A percentile compares a stretch with the other conserved stretches of the same genome.
These are phyloP conservation scores for Hippocampus kuda DNA, from an alignment of 2,797 vertebrate species.

Conservation along the genomic window DNA sequence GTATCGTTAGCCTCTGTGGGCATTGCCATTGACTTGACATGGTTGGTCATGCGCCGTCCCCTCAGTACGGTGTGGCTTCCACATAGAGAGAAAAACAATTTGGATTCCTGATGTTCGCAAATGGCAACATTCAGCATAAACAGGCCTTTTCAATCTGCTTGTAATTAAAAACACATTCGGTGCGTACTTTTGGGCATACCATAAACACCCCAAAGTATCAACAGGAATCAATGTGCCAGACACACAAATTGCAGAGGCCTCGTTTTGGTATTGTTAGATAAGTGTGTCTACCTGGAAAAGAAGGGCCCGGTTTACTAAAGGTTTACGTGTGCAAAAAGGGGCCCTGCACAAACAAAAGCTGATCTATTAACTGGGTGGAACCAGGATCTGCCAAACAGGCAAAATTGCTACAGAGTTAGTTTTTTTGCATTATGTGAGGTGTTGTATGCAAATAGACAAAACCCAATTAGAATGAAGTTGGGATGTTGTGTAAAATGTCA, in stretches of 20 bases:
- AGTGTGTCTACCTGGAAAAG: background rate
- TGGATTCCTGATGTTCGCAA: slow-evolving; percentile 16
- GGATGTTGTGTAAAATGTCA: too few relatives aligned
- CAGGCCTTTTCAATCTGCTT: slow-evolving; percentile 15
- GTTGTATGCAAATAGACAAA: background rate
- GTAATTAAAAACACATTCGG: slow-evolving; percentile 45
- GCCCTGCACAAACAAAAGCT: too few relatives aligned
- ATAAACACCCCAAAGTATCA: slow-evolving; percentile 56
- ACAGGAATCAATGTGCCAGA: slow-evolving; percentile 41
- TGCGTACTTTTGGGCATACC: slow-evolving; percentile 35
- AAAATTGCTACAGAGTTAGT: too few relatives aligned
- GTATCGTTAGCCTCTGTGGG: background rate
- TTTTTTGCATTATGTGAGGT: too few relatives aligned
- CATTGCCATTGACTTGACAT: slow-evolving; percentile 12
- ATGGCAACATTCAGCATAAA: slow-evolving; percentile 13
- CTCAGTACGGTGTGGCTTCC: slow-evolving; percentile 28
- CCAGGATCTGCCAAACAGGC: too few relatives aligned
- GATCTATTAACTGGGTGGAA: too few relatives aligned
- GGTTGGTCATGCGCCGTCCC: slow-evolving; percentile 17
- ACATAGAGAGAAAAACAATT: slow-evolving; percentile 19
- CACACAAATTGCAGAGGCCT: slow-evolving; percentile 50
- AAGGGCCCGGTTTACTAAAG: background rate
- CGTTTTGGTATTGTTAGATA: slow-evolving; percentile 59
- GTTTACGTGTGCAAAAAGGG: too few relatives aligned
- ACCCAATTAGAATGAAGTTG: too few relatives aligned